Conservation (phyloP, 1,140 invertebrate genomes). For the Euura saliciscinereae region DNA sequence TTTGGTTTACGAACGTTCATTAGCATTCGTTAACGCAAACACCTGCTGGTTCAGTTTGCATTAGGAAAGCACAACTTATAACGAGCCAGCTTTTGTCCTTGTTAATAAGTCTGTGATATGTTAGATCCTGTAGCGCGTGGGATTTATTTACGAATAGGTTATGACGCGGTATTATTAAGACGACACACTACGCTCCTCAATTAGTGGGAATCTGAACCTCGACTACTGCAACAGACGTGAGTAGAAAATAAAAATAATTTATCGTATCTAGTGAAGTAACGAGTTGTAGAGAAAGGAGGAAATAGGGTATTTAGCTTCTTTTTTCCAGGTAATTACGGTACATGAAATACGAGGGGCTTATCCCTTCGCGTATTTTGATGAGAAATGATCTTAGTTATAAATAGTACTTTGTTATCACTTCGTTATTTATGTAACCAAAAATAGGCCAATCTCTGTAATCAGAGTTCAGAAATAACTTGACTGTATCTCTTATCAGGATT, state of each 20-base stretch:
- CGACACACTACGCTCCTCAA: not conserved
- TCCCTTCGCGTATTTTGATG: no score
- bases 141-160: not conserved
- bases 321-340: not conserved
- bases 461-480: no score
- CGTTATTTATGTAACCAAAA: no score
- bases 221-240: not conserved
- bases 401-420: no score
- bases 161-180: not conserved
- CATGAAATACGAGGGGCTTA: not conserved
- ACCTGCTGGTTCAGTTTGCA: not conserved
- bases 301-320: not conserved
- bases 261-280: not conserved
- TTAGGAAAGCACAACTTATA: not conserved
- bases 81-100: not conserved
- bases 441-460: no score
- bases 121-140: not conserved
- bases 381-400: no score
- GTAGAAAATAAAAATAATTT: constrained; percentile 4
- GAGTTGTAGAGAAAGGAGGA: not conserved
- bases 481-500: no score
- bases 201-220: not conserved
- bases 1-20: not conserved
- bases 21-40: not conserved
- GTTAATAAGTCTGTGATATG: not conserved